Evolutionary conservation across 2,113 vertebrate species (phyloP).

Genomic region (Sclerurus mexicanus): DNA sequence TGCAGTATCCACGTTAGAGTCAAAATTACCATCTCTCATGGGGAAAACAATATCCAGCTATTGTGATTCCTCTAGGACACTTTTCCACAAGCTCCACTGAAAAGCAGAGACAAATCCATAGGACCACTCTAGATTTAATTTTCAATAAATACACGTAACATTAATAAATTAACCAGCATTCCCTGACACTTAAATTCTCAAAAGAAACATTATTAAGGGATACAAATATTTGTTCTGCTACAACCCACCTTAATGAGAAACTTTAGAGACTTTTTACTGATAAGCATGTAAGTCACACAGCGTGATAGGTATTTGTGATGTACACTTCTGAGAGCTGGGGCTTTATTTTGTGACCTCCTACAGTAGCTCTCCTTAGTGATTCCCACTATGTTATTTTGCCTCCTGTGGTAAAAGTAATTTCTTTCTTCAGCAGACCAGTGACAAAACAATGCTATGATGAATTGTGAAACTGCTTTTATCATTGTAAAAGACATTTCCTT

Average conservation of each 20-base stretch:
- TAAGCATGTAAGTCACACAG: fast-evolving
- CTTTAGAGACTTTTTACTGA: background rate
- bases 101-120: background rate
- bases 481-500: background rate
- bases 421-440: background rate
- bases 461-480: background rate
- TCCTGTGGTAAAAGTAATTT: background rate
- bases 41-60: background rate
- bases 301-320: background rate
- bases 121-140: background rate
- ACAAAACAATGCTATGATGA: background rate
- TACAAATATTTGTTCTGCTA: background rate
- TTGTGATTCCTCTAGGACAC: fast-evolving
- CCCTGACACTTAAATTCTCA: background rate
- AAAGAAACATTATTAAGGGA: background rate
- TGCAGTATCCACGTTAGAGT: background rate
- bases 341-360: background rate
- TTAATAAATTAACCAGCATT: background rate
- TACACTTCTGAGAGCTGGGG: background rate
- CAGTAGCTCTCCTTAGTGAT: background rate
- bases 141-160: background rate
- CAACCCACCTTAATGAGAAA: background rate
- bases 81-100: background rate
- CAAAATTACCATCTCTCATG: background rate
- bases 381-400: background rate